Conservation (phyloP, 1,140 invertebrate species). For the Parapsyche elsis region DNA sequence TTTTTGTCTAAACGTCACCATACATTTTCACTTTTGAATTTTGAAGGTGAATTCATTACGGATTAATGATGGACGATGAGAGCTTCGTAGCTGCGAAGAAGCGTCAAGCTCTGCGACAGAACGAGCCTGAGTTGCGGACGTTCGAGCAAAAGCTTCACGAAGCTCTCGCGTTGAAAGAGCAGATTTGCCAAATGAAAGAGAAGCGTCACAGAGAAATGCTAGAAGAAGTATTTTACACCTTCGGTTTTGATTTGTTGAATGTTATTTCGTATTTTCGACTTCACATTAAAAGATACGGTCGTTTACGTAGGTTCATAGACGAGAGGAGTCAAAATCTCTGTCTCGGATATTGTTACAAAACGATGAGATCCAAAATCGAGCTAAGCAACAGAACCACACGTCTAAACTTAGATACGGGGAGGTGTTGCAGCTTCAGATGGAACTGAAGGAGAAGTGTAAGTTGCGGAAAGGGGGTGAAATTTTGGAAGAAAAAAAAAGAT, state of each 20-base stretch:
- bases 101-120: slow-evolving; percentile 34
- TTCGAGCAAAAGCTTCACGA: slow-evolving; percentile 44
- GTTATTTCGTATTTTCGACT: not conserved
- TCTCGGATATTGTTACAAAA: not conserved
- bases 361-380: not conserved
- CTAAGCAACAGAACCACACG: not conserved
- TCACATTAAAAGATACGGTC: not conserved
- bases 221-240: slow-evolving; percentile 41
- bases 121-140: slow-evolving; percentile 47
- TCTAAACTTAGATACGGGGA: not conserved
- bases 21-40: too few relatives aligned
- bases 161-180: slow-evolving; percentile 42
- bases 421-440: slow-evolving; percentile 19
- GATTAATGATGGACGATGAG: not conserved
- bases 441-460: not conserved
- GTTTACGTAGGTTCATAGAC: slow-evolving; percentile 9
- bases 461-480: not conserved
- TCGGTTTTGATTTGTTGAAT: not conserved
- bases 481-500: not conserved
- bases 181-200: slow-evolving; percentile 51
- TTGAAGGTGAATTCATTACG: not conserved
- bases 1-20: too few relatives aligned
- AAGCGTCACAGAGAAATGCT: slow-evolving; percentile 39
- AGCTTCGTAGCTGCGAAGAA: not conserved
- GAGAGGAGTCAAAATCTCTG: not conserved